Conservation (phyloP, 2,888 invertebrate species). For the Teleogryllus oceanicus region DNA sequence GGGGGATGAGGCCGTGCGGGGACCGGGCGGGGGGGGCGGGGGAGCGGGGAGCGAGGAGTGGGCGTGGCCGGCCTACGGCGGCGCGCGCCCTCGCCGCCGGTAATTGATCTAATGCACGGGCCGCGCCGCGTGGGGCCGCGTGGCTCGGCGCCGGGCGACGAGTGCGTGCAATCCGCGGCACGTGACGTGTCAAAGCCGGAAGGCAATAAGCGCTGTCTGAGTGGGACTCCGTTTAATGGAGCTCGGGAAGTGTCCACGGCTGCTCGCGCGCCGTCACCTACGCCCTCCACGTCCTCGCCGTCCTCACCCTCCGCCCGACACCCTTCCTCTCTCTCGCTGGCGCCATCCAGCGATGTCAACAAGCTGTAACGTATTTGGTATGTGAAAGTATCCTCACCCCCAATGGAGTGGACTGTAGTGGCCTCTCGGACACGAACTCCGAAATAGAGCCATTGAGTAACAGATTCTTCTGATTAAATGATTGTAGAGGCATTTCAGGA, state of each 20-base stretch:
- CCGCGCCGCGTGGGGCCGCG: not conserved
- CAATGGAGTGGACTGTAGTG: too few species aligned
- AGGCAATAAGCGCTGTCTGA: not conserved
- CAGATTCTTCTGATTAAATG: too few species aligned
- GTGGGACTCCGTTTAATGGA: constrained; percentile 6
- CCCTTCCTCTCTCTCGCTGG: not conserved
- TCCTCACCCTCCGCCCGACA: not conserved
- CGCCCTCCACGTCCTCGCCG: not conserved
- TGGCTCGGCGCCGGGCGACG: not conserved
- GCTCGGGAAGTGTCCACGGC: not conserved
- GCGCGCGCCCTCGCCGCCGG: not conserved
- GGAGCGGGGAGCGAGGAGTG: too few species aligned
- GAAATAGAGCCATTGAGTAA: too few species aligned
- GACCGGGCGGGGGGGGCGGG: too few species aligned
- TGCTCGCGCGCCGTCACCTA: not conserved
- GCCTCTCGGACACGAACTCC: too few species aligned
- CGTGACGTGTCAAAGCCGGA: not conserved
- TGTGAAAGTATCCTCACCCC: too few species aligned
- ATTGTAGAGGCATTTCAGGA: too few species aligned
- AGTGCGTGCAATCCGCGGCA: not conserved
- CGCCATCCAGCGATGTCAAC: not conserved
- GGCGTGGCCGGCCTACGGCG: too few species aligned
- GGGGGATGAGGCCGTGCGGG: too few species aligned
- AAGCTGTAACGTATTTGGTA: too few species aligned
- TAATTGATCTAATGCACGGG: not conserved